Evolutionary conservation across 2,888 invertebrate species (phyloP).

Genomic region (Drosophila yooni): DNA sequence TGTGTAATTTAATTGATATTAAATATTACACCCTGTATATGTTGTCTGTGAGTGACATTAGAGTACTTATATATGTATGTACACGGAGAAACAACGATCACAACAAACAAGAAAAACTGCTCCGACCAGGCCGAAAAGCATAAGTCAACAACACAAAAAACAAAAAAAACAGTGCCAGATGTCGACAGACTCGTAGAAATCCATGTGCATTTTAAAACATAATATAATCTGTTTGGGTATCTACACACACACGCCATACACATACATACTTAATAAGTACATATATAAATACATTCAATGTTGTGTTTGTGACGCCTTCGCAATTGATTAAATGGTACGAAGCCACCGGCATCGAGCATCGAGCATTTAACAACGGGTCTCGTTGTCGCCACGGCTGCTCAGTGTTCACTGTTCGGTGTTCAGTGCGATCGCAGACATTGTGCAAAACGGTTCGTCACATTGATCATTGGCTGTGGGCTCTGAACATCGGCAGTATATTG

Average conservation of each 20-base stretch:
- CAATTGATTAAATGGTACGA: conserved; percentile 72
- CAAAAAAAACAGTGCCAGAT: conserved; percentile 34
- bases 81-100: conserved; percentile 62
- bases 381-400: conserved; percentile 26
- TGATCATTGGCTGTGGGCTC: conserved; percentile 19
- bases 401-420: conserved; percentile 55
- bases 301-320: conserved; percentile 55
- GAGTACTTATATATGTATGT: conserved; percentile 21
- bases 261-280: not conserved
- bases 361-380: conserved; percentile 18
- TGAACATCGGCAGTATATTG: not conserved
- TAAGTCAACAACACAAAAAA: conserved; percentile 11
- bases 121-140: conserved; percentile 43
- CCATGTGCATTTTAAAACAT: conserved; percentile 39
- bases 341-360: conserved; percentile 29
- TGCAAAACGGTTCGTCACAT: conserved; percentile 60
- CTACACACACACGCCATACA: conserved; percentile 6
- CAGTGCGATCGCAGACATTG: conserved; percentile 80
- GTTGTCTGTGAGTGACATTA: conserved; percentile 5
- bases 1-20: not conserved
- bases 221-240: conserved; percentile 14
- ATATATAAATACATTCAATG: conserved; percentile 31
- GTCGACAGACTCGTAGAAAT: conserved; percentile 40
- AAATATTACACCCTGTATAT: not conserved
- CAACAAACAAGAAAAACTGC: conserved; percentile 75